Percentiles rank a stretch among this genome's conserved stretches.
Conservation (phyloP, 1,140 invertebrate genomes). For the Caerostris darwini region DNA sequence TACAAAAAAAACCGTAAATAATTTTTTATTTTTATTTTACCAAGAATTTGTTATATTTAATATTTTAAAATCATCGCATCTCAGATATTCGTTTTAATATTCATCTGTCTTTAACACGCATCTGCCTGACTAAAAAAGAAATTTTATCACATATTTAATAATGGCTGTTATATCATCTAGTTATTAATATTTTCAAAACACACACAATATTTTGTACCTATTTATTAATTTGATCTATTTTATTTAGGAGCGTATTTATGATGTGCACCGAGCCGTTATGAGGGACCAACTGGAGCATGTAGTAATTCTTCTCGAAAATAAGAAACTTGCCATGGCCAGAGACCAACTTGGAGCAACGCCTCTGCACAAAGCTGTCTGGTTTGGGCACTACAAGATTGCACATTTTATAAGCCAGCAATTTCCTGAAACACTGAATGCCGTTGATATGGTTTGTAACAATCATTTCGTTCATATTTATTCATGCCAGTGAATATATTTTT, state of each 20-base stretch:
- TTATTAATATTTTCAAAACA: too few species aligned
- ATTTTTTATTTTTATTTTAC: too few species aligned
- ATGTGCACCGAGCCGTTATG: constrained; percentile 87
- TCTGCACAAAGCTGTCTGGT: constrained; percentile 95
- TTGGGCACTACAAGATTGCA: constrained; percentile 91
- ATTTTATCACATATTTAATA: too few species aligned
- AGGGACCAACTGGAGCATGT: constrained; percentile 92
- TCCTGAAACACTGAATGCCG: constrained; percentile 77
- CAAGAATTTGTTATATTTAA: too few species aligned
- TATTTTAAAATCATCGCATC: too few species aligned
- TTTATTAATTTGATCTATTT: neutral
- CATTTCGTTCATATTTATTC: neutral
- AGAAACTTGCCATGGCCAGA: constrained; percentile 92
- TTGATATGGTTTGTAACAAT: constrained; percentile 77
- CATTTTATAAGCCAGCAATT: constrained; percentile 85
- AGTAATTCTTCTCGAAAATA: constrained; percentile 90
- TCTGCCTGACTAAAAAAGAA: too few species aligned
- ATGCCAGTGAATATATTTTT: neutral
- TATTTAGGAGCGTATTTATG: constrained; percentile 79
- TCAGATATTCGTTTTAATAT: too few species aligned
- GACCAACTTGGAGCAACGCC: constrained; percentile 94
- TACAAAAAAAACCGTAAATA: too few species aligned
- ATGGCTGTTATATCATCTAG: too few species aligned
- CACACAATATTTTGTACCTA: neutral
- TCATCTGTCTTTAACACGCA: too few species aligned